Evolutionary conservation across 2,888 invertebrate genomes (phyloP).

Genomic region (Tetragnatha montana): DNA sequence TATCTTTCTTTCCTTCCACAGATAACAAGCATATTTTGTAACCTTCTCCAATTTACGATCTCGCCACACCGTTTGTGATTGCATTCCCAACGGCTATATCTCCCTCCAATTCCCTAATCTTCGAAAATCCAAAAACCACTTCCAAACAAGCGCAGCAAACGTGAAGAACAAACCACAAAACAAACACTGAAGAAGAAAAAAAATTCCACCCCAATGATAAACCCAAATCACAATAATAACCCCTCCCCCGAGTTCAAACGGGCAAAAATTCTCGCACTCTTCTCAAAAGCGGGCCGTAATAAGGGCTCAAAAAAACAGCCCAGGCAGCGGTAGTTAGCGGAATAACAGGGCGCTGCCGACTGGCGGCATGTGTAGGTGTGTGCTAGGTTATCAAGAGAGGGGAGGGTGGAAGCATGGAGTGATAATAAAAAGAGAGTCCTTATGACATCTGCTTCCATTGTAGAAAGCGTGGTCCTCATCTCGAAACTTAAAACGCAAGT

Average conservation of each 20-base stretch:
- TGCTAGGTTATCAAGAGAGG: conserved; percentile 59
- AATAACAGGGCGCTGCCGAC: conserved; percentile 61
- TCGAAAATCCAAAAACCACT: not conserved
- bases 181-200: not conserved
- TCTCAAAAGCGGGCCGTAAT: conserved; percentile 53
- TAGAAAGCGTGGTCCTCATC: too few species aligned
- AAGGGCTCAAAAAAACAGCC: conserved; percentile 27
- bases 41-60: too few species aligned
- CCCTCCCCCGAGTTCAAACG: conserved; percentile 18
- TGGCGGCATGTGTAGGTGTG: conserved; percentile 49
- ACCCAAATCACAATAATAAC: conserved; percentile 32
- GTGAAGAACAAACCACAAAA: not conserved
- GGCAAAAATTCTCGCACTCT: conserved; percentile 36
- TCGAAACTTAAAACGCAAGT: too few species aligned
- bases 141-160: not conserved
- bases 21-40: too few species aligned
- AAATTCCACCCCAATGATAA: conserved; percentile 26
- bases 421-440: too few species aligned
- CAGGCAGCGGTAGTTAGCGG: conserved; percentile 61
- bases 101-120: not conserved
- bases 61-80: too few species aligned
- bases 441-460: too few species aligned
- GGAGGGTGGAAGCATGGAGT: conserved; percentile 30
- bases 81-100: not conserved
- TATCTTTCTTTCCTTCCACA: too few species aligned